phyloP scores from a whole-genome alignment of 2,797 vertebrate genomes.

The Percopsis omiscomaycus region DNA sequence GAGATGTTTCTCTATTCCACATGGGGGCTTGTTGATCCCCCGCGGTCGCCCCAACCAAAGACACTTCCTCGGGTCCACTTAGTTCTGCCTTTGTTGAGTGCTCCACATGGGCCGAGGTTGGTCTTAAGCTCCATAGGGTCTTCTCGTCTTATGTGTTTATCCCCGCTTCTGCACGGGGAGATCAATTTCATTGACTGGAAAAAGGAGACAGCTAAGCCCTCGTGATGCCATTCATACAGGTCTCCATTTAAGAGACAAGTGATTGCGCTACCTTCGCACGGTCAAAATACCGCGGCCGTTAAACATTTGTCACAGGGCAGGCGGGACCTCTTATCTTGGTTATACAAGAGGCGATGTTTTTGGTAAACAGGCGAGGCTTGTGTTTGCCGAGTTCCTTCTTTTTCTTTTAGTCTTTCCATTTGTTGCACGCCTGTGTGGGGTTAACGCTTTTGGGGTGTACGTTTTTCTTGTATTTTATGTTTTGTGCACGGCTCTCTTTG shows the following conservation, averaged over 20 bases:
- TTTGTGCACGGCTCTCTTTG: constrained; percentile 14
- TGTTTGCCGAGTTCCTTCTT: constrained; percentile 76
- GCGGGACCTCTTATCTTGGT: constrained; percentile 61
- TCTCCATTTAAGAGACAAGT: constrained; percentile 75
- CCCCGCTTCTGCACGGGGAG: constrained; percentile 62
- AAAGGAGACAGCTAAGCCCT: constrained; percentile 68
- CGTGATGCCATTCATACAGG: constrained; percentile 69
- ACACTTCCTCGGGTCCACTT: not conserved
- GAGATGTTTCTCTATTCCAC: not conserved
- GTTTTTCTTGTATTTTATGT: constrained; percentile 25
- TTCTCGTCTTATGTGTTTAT: constrained; percentile 66
- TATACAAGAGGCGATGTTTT: constrained; percentile 73
- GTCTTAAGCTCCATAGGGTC: constrained; percentile 77
- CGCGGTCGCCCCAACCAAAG: constrained; percentile 73
- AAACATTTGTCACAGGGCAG: constrained; percentile 70
- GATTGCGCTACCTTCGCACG: constrained; percentile 75
- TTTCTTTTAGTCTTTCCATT: constrained; percentile 55
- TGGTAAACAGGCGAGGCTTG: constrained; percentile 73
- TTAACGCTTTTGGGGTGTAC: constrained; percentile 13
- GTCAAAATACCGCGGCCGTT: constrained; percentile 74
- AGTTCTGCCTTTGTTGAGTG: accelerated
- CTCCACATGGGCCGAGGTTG: not conserved
- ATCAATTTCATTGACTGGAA: constrained; percentile 69
- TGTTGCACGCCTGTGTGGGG: constrained; percentile 41
- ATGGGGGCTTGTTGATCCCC: constrained; percentile 51